A percentile compares a stretch with the other conserved stretches of the same genome.
Evolutionary conservation across 92 coral and sea anemone species (phyloP).

Genomic region (Palythoa grandis): DNA sequence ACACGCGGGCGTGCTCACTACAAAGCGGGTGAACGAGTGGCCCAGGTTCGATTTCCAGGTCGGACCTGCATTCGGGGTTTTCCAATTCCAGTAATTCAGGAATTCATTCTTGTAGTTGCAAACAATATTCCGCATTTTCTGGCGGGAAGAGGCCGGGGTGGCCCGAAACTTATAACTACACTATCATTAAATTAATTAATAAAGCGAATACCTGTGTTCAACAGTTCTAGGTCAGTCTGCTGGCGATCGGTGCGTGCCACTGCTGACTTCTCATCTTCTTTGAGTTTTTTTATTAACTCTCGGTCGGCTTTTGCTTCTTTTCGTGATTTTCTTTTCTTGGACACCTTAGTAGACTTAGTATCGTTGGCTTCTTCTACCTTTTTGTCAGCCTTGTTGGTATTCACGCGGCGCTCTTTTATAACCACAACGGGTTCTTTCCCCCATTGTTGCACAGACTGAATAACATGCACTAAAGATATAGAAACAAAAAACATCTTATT

Average conservation of each 20-base stretch:
- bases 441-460: conserved; percentile 43
- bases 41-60: background rate
- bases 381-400: conserved; percentile 24
- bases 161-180: background rate
- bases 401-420: conserved; percentile 37
- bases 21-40: background rate
- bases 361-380: conserved; percentile 35
- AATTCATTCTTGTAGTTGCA: background rate
- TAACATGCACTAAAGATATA: background rate
- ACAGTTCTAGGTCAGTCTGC: conserved; percentile 42
- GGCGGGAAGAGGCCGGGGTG: background rate
- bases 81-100: background rate
- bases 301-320: conserved; percentile 46
- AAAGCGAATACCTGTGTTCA: conserved; percentile 36
- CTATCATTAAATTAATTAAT: background rate
- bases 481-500: background rate
- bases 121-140: background rate
- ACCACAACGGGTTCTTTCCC: conserved; percentile 50
- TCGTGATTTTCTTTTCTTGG: conserved; percentile 52
- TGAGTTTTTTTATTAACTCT: conserved; percentile 40
- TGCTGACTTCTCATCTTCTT: conserved; percentile 39
- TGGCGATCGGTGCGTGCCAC: conserved; percentile 44
- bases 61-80: background rate
- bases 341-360: background rate
- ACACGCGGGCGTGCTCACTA: background rate